Percentiles rank a stretch among this genome's conserved stretches.
Conservation (phyloP, 2,113 vertebrate species). For the Smithornis capensis region DNA sequence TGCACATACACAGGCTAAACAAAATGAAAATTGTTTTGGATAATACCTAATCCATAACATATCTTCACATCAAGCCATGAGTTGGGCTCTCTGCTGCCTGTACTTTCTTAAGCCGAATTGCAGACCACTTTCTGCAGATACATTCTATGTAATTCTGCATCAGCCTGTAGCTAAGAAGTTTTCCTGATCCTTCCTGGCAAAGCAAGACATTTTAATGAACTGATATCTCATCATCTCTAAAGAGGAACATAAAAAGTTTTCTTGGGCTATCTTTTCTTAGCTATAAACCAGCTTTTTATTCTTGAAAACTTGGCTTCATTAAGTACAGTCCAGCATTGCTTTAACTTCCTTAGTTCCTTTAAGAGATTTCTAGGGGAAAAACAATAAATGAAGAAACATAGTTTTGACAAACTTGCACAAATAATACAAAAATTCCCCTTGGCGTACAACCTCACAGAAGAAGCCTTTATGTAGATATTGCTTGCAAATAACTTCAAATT, state of each 20-base stretch:
- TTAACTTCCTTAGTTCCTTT: not conserved
- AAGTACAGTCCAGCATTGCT: not conserved
- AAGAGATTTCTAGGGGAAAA: not conserved
- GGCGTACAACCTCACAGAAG: not conserved
- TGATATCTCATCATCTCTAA: not conserved
- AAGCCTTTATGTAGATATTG: not conserved
- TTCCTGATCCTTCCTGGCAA: not conserved
- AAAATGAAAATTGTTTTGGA: accelerated
- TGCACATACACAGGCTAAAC: not conserved
- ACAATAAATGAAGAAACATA: not conserved
- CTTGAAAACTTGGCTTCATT: not conserved
- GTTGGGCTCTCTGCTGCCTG: not conserved
- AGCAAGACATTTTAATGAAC: not conserved
- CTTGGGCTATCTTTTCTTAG: not conserved
- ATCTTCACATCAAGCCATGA: not conserved
- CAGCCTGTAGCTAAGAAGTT: not conserved
- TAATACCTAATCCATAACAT: not conserved
- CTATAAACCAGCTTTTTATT: not conserved
- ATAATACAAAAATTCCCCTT: not conserved
- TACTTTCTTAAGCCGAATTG: not conserved
- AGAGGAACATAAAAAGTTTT: not conserved
- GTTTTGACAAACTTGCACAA: not conserved
- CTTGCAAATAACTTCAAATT: not conserved
- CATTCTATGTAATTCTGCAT: not conserved
- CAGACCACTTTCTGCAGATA: not conserved